Percentiles rank a stretch among this genome's conserved stretches.
These are phyloP conservation scores for Peromyscus aztecus DNA, from an alignment of 2,797 vertebrate genomes.

Conservation along the genomic window DNA sequence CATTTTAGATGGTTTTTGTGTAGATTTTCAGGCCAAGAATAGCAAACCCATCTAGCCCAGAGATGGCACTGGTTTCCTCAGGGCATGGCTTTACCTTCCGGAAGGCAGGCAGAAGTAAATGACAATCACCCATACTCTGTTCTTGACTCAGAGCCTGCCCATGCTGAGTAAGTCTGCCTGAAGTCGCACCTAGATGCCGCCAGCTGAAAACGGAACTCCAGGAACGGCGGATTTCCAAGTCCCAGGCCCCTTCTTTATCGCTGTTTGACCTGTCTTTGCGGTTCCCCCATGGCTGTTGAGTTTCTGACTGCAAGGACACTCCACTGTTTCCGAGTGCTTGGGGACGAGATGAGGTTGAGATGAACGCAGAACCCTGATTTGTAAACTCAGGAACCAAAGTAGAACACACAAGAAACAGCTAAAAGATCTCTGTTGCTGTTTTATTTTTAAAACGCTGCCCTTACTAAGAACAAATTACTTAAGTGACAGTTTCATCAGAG, in stretches of 20 bases:
- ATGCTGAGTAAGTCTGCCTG: background rate
- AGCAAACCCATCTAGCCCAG: background rate
- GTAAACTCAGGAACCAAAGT: background rate
- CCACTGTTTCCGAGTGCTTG: background rate
- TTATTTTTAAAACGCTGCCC: background rate
- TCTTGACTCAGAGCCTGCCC: background rate
- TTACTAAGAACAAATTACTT: background rate
- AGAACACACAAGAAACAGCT: background rate
- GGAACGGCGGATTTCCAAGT: background rate
- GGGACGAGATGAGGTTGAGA: background rate
- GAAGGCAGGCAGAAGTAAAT: background rate
- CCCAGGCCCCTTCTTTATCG: background rate
- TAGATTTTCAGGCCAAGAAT: conserved; percentile 49
- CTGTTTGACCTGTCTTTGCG: background rate
- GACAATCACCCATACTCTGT: background rate
- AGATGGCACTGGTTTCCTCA: background rate
- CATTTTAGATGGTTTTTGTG: background rate
- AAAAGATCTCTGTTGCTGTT: background rate
- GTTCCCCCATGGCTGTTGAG: background rate
- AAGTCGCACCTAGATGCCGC: background rate
- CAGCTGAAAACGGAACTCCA: background rate
- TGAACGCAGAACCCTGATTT: background rate
- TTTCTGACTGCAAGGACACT: background rate
- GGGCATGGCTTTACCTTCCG: background rate
- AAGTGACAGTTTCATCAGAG: background rate